These are phyloP conservation scores for Cynoglossus semilaevis DNA, from an alignment of 2,113 vertebrate genomes.

Conservation along the genomic window DNA sequence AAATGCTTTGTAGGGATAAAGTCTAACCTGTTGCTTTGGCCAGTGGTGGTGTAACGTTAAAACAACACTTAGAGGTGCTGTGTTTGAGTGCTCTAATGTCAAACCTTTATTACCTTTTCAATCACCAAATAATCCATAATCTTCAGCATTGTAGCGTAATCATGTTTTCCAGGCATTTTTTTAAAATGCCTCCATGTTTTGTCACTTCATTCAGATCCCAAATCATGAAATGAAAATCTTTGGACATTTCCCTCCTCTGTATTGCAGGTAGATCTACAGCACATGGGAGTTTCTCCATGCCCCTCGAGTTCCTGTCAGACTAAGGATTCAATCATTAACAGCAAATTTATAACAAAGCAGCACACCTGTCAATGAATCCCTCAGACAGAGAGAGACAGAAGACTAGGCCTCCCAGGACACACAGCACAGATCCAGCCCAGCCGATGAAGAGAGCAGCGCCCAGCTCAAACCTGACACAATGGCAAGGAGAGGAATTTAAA, in stretches of 20 bases:
- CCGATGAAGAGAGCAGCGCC: slow-evolving; percentile 81
- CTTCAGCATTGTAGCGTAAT: too few species aligned
- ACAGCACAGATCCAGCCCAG: slow-evolving; percentile 79
- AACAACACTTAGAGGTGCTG: too few species aligned
- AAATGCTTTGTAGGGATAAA: too few species aligned
- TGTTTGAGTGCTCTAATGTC: too few species aligned
- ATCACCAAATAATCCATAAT: too few species aligned
- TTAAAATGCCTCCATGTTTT: too few species aligned
- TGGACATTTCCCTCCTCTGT: background rate
- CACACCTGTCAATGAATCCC: slow-evolving; percentile 62
- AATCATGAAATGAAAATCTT: too few species aligned
- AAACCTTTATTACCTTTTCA: too few species aligned
- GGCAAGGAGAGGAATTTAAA: too few species aligned
- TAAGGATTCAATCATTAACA: slow-evolving; percentile 3
- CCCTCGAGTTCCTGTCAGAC: slow-evolving; percentile 18
- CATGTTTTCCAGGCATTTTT: too few species aligned
- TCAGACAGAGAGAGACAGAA: slow-evolving; percentile 76
- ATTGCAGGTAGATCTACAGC: slow-evolving; percentile 9
- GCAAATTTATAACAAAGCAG: background rate
- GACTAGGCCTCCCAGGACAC: slow-evolving; percentile 73
- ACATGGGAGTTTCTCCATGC: background rate
- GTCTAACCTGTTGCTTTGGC: background rate
- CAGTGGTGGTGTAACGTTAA: background rate
- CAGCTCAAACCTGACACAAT: slow-evolving; percentile 75
- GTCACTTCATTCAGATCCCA: too few species aligned